Evolutionary conservation across 2,797 vertebrate species (phyloP).

Genomic region (Manis crassicaudata): DNA sequence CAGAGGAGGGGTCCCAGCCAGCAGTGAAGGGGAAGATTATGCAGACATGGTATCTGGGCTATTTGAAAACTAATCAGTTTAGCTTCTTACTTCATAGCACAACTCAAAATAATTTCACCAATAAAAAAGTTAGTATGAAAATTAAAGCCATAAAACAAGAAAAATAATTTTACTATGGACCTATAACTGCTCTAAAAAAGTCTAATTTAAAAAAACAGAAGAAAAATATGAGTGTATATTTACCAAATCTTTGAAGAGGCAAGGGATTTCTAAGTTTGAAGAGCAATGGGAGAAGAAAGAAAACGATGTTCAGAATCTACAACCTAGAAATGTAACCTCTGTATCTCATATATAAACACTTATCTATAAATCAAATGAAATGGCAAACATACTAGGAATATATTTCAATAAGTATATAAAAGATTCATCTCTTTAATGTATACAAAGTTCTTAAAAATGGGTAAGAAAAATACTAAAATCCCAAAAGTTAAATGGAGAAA

Average conservation of each 20-base stretch:
- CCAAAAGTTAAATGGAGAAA: conserved; percentile 52
- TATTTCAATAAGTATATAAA: conserved; percentile 55
- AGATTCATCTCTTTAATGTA: conserved; percentile 60
- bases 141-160: conserved; percentile 50
- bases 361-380: conserved; percentile 48
- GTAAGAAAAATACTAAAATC: conserved; percentile 49
- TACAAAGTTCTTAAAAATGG: conserved; percentile 56
- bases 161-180: conserved; percentile 34
- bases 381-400: conserved; percentile 47
- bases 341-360: conserved; percentile 19
- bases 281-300: conserved; percentile 28
- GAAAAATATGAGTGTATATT: background rate
- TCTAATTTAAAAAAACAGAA: background rate
- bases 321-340: conserved; percentile 46
- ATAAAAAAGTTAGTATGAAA: conserved; percentile 34
- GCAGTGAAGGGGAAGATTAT: background rate
- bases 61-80: conserved; percentile 57
- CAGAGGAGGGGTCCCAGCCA: background rate
- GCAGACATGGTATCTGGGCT: conserved; percentile 9
- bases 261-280: conserved; percentile 29
- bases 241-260: conserved; percentile 13
- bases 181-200: conserved; percentile 52
- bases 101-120: conserved; percentile 47
- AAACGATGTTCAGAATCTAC: conserved; percentile 47
- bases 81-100: conserved; percentile 36